Evolutionary conservation across 2,888 invertebrate species (phyloP), one percentile per base, ranked within the genome.

Genomic region (Caenorhabditis becei): DNA sequence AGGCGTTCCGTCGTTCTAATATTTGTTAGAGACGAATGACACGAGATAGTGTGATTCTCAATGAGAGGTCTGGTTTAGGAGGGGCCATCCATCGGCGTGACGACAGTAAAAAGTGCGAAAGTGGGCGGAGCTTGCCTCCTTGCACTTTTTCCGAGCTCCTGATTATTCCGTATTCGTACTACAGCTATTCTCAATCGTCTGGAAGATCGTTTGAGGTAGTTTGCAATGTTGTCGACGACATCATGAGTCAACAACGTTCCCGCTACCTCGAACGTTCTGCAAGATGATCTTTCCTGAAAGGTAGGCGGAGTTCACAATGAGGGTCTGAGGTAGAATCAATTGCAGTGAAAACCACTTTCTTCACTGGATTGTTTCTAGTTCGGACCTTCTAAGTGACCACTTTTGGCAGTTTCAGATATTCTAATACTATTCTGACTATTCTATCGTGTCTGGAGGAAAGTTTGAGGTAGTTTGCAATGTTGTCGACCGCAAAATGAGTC

Each of bases 201-300:
- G 20, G 3, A 26, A 26, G 37, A 72, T 41, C 75, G 59, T 71
- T 51, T 83, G 83, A 83, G 83, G 83, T 83, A 83, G 83, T 80
- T 70, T 80, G 54, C 26, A 80, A 83, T 83, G 80, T 74, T 83
- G 83, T 78, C 53, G 77, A 77, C 67, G 41, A 26, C 26, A 26
- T 20, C 10, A 24, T 32, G 11, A n/a, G 62, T 70, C 72, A 2
- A 65, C 74, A 71, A 51, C 80, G 62, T 83, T 83, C 23, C 59
- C 51, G 62, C 72, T 80, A 18, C 26, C 80, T 83, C 83, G 72
- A 54, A 77, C 58, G 69, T 66, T 66, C 53, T 24, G 14, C 8
- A 47, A 41, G 14, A n/a, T n/a, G 62, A 37, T 26, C 20, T 37
- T 28, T 24, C 14, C 8, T 20, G 3, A 26, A 24, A 24, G 61